A percentile compares a stretch with the other conserved stretches of the same genome.
phyloP scores from a whole-genome alignment of 2,888 invertebrate genomes.

The Melangyna quadrimaculata region DNA sequence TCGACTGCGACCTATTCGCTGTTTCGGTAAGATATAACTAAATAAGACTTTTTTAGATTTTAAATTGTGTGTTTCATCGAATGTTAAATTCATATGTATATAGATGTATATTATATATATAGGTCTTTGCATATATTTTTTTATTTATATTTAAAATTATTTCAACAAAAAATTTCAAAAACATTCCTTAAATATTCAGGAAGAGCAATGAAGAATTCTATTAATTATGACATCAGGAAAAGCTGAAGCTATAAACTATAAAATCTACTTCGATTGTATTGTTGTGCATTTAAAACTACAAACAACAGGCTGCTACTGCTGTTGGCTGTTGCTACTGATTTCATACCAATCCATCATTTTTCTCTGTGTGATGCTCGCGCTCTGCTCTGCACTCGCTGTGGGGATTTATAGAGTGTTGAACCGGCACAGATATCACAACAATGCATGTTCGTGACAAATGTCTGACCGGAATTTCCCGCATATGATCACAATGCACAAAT shows the following conservation, averaged over 20 bases:
- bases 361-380: not conserved
- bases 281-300: not conserved
- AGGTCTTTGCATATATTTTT: not conserved
- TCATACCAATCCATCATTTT: slow-evolving; percentile 28
- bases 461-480: slow-evolving; percentile 37
- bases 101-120: too few relatives aligned
- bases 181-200: not conserved
- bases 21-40: too few relatives aligned
- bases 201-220: not conserved
- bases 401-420: slow-evolving; percentile 40
- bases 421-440: slow-evolving; percentile 28
- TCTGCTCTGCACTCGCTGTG: not conserved
- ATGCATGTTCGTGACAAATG: slow-evolving; percentile 37
- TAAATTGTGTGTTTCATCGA: not conserved
- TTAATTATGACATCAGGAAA: slow-evolving; percentile 26
- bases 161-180: not conserved
- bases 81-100: not conserved
- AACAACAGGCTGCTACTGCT: slow-evolving; percentile 17
- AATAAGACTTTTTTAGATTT: not conserved
- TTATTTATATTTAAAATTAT: not conserved
- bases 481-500: slow-evolving; percentile 39
- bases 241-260: slow-evolving; percentile 7
- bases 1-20: too few relatives aligned
- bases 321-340: not conserved
- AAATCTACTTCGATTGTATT: slow-evolving; percentile 8